phyloP scores from a whole-genome alignment of 2,113 vertebrate genomes.

The Plestiodon gilberti region DNA sequence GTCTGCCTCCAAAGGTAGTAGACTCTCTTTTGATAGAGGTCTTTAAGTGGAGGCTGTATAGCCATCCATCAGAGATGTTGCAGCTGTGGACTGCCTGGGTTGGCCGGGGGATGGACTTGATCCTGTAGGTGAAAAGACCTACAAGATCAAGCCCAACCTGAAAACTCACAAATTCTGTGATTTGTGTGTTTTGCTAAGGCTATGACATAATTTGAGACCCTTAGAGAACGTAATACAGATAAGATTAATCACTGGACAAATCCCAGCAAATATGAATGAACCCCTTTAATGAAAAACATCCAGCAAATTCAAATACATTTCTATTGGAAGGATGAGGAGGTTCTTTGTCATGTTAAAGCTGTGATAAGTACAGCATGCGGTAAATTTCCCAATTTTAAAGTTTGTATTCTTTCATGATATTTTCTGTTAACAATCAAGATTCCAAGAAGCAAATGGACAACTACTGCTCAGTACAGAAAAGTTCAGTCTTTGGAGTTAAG shows the following conservation, averaged over 20 bases:
- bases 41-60: too few species aligned
- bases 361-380: neutral
- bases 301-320: neutral
- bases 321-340: neutral
- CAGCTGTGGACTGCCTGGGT: too few species aligned
- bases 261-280: neutral
- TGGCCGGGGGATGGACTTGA: too few species aligned
- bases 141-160: too few species aligned
- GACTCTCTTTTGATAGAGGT: too few species aligned
- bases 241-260: neutral
- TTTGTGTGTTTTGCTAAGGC: neutral
- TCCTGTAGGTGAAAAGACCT: too few species aligned
- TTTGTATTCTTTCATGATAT: neutral
- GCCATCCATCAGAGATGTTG: too few species aligned
- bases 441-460: neutral
- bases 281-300: neutral
- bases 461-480: neutral
- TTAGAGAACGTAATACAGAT: neutral
- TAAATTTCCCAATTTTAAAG: neutral
- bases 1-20: too few species aligned
- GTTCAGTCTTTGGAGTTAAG: neutral
- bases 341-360: neutral
- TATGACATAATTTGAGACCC: neutral
- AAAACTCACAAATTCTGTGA: neutral
- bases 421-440: neutral